phyloP scores from a whole-genome alignment of 2,888 invertebrate genomes.

The Norana najaformis region DNA sequence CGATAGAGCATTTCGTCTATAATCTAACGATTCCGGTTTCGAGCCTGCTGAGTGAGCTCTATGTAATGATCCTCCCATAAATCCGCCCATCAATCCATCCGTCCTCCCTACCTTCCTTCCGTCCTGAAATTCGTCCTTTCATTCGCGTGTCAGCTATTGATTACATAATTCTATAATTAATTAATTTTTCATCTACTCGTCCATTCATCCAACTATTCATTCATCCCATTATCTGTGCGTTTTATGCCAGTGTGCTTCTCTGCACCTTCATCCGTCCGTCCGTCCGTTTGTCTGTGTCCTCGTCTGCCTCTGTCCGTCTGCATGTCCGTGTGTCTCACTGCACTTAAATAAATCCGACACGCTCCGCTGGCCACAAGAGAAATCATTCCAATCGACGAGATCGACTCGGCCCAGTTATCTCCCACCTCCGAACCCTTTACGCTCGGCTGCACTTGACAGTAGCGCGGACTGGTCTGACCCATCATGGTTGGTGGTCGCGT shows the following conservation, averaged over 20 bases:
- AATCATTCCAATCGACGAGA: background rate
- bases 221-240: background rate
- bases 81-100: background rate
- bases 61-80: no score
- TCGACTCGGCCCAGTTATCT: background rate
- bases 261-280: background rate
- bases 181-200: no score
- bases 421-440: background rate
- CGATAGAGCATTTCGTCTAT: no score
- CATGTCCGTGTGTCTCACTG: background rate
- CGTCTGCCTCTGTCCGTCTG: background rate
- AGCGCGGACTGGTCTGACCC: background rate
- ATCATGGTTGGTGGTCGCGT: no score
- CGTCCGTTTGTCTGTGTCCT: no score
- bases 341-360: background rate
- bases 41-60: no score
- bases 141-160: no score
- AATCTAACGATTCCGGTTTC: no score
- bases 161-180: no score
- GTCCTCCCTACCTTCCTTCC: no score
- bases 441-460: background rate
- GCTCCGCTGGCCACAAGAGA: background rate
- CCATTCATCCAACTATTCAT: background rate
- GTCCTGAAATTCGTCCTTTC: no score
- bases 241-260: no score